Base-by-base conservation (phyloP, 2,888 invertebrate genomes). In the Plebejus melissa region DNA sequence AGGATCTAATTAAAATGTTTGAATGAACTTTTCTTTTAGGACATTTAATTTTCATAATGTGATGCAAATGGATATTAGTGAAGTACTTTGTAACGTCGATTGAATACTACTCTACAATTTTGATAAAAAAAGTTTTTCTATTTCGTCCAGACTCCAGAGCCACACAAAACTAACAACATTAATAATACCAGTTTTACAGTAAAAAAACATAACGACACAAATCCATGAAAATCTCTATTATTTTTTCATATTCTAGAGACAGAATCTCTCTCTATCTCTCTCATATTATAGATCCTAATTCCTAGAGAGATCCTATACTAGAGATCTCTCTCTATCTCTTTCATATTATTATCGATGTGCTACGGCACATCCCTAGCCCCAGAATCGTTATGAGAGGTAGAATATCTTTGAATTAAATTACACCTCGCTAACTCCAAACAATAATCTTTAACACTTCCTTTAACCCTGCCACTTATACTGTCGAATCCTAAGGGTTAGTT, bases 351-450 rank as follows among this genome's bases (percentile, higher is more conserved):
- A 78, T 76, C 36, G 38, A 74, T 38, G 74, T 70, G 38, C 50
- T 41, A 54, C 74, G 74, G 22, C 3, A 65, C 54, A 75, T 75
- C 76, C 70, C 80, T 79, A 80, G 54, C 77, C 65, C 69, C 38
- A 76, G 82, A 82, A 82, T 82, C 82, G 81, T 85, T 83, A 86
- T 82, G 83, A 85, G 81, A 89, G 89, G 89, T 89, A 85, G 85
- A 82, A 83, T 83, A 85, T 87, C 88, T 89, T 82, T 82, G 86
- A 91, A 90, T 91, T 91, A 90, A 91, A 91, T 91, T 90, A 90
- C 87, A 88, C 91, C 90, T 91, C 85, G 85, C 86, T 89, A 87
- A 90, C 90, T 91, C 86, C 86, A 86, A 88, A 91, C 91, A 91
- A 91, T 92, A 91, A 91, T 90, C 91, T 90, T 89, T 86, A 88